These are phyloP conservation scores for Poeciliopsis paucimaculata DNA, from an alignment of 2,797 vertebrate genomes.

Conservation along the genomic window DNA sequence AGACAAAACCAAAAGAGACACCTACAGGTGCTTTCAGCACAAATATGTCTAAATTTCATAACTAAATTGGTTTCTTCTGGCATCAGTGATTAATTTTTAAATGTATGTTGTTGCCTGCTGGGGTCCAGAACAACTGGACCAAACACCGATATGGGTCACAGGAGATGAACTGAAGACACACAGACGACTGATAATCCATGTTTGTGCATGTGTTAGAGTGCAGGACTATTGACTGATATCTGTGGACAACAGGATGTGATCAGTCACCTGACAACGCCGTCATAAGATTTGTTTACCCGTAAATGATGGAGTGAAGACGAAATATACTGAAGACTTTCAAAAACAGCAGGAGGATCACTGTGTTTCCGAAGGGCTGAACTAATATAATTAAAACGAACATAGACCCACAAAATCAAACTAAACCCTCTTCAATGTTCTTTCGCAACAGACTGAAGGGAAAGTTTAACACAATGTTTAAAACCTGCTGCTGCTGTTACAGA, in stretches of 20 bases:
- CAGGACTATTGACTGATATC: conserved; percentile 42
- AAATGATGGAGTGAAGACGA: not conserved
- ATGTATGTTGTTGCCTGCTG: not conserved
- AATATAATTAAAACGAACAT: not conserved
- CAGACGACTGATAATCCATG: conserved; percentile 18
- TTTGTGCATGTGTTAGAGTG: conserved; percentile 5
- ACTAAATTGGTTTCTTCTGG: not conserved
- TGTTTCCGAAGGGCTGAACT: not conserved
- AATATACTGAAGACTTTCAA: not conserved
- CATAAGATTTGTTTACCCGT: conserved; percentile 11
- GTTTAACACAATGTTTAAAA: not conserved
- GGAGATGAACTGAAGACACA: conserved; percentile 18
- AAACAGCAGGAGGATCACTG: not conserved
- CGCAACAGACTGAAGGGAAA: not conserved
- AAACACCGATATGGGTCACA: conserved; percentile 5
- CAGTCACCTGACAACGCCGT: conserved; percentile 17
- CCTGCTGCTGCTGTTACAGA: not conserved
- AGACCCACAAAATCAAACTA: not conserved
- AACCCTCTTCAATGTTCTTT: not conserved
- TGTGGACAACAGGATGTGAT: conserved; percentile 29
- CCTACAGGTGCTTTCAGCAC: not conserved
- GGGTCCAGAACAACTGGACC: not conserved
- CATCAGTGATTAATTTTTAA: not conserved
- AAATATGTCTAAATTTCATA: not conserved
- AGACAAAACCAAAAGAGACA: not conserved